A percentile compares a stretch with the other conserved stretches of the same genome.
phyloP scores from a whole-genome alignment of 2,113 vertebrate species.

The Vimba vimba region DNA sequence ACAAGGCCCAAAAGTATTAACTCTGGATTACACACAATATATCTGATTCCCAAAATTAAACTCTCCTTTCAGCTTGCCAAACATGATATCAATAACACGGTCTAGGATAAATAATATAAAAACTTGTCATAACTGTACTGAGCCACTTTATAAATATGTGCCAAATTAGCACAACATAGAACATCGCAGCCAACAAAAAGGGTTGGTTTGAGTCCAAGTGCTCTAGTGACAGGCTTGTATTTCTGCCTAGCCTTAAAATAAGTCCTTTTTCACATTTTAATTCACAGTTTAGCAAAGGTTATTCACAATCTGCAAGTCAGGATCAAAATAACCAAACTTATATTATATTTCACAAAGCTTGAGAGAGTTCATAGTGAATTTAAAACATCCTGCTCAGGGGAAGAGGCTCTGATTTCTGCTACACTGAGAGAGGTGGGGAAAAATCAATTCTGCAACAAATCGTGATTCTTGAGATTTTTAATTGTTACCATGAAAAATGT shows the following conservation, averaged over 20 bases:
- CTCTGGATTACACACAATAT: constrained; percentile 13
- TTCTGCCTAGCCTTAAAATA: not conserved
- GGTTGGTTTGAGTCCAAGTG: not conserved
- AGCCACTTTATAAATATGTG: constrained; percentile 3
- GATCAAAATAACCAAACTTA: not conserved
- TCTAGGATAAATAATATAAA: not conserved
- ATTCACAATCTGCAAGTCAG: not conserved
- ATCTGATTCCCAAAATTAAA: constrained; percentile 15
- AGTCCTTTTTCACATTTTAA: not conserved
- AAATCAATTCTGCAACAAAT: not conserved
- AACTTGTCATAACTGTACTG: not conserved
- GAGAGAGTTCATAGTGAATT: not conserved
- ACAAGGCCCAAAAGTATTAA: not conserved
- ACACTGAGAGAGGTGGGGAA: not conserved
- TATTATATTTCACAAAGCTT: not conserved
- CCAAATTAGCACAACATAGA: constrained; percentile 9
- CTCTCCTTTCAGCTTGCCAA: constrained; percentile 6
- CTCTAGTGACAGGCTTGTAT: not conserved
- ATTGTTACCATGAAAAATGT: not conserved
- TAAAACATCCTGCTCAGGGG: not conserved
- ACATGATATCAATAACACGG: constrained; percentile 7
- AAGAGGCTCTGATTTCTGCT: not conserved
- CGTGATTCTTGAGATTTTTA: not conserved
- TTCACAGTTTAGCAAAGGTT: not conserved
- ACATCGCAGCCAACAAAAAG: not conserved